Evolutionary conservation across 2,888 invertebrate species (phyloP).

Genomic region (Amphipoea oculea): DNA sequence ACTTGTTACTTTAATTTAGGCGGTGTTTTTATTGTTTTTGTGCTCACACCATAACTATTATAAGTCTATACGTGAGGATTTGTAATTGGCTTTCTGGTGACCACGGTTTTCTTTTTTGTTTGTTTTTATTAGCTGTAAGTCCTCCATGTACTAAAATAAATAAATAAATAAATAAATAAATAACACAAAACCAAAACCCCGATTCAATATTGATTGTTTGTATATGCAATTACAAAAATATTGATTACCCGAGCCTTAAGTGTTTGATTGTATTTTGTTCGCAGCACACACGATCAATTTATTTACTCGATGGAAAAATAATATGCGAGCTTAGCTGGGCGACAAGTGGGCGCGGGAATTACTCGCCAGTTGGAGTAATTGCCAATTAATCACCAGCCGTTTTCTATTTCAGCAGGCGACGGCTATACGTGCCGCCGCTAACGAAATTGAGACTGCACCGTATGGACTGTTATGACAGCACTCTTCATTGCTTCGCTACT

Average conservation of each 20-base stretch:
- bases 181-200: conserved; percentile 18
- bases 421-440: conserved; percentile 72
- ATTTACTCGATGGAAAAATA: conserved; percentile 79
- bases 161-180: too few relatives aligned
- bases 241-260: conserved; percentile 44
- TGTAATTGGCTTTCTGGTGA: too few relatives aligned
- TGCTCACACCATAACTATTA: too few relatives aligned
- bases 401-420: conserved; percentile 87
- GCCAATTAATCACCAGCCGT: conserved; percentile 89
- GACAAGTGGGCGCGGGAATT: conserved; percentile 87
- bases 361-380: conserved; percentile 87
- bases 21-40: too few relatives aligned
- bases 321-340: conserved; percentile 78
- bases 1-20: too few relatives aligned
- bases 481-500: conserved; percentile 36
- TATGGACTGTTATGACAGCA: conserved; percentile 67
- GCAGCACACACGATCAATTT: conserved; percentile 72
- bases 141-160: too few relatives aligned
- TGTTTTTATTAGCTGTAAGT: too few relatives aligned
- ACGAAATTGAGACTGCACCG: conserved; percentile 82
- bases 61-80: too few relatives aligned
- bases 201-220: conserved; percentile 31
- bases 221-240: conserved; percentile 54
- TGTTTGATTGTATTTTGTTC: conserved; percentile 53
- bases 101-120: too few relatives aligned